phyloP scores from a whole-genome alignment of 2,888 invertebrate genomes.

The Watsonalla binaria region DNA sequence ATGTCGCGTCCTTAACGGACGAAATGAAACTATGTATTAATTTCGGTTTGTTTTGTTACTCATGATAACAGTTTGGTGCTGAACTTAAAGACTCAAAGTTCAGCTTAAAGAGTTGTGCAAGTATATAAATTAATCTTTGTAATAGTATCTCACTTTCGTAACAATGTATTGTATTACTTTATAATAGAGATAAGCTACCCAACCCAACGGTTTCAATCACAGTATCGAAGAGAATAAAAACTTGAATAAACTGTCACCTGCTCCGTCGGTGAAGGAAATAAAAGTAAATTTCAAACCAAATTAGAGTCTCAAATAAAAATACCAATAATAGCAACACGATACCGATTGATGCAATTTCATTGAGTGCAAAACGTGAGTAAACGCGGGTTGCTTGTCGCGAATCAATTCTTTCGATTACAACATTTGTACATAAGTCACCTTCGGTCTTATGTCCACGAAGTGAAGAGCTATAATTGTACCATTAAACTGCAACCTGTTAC shows the following conservation, averaged over 20 bases:
- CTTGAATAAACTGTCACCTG: constrained; percentile 50
- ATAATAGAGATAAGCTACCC: background rate
- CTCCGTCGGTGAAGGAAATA: constrained; percentile 39
- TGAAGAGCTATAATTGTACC: constrained; percentile 38
- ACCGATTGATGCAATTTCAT: constrained; percentile 72
- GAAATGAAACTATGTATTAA: no score
- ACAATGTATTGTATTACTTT: background rate
- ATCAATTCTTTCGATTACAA: constrained; percentile 42
- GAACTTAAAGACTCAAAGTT: no score
- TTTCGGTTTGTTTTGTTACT: no score
- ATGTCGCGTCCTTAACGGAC: no score
- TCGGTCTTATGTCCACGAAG: constrained; percentile 35
- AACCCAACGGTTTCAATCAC: background rate
- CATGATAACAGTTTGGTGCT: no score
- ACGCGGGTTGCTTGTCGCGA: constrained; percentile 54
- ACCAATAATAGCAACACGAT: constrained; percentile 66
- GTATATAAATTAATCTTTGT: background rate
- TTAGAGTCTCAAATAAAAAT: constrained; percentile 66
- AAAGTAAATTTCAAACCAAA: constrained; percentile 54
- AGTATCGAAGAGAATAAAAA: constrained; percentile 23
- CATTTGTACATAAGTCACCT: constrained; percentile 21
- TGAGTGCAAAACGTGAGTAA: constrained; percentile 73
- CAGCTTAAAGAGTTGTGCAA: no score
- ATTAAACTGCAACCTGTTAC: constrained; percentile 24
- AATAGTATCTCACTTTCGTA: background rate